Conservation (phyloP, 2,888 invertebrate species). For the Cordilura impudica region DNA sequence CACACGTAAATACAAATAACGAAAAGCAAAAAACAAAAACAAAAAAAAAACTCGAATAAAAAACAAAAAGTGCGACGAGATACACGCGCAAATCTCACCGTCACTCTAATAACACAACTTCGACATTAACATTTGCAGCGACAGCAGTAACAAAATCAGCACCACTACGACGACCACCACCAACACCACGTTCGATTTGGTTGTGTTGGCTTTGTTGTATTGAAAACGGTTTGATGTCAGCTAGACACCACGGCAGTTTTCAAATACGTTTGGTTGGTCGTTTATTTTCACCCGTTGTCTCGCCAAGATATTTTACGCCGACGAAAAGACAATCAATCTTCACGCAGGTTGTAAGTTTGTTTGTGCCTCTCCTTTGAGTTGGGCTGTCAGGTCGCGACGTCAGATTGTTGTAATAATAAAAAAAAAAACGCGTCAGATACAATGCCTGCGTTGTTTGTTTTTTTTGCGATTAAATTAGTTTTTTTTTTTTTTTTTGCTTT, state of each 20-base stretch:
- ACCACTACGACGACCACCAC: background rate
- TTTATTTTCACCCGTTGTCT: slow-evolving; percentile 24
- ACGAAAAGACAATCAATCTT: slow-evolving; percentile 25
- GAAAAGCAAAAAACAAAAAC: slow-evolving; percentile 10
- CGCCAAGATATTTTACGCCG: background rate
- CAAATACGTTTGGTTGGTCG: slow-evolving; percentile 4
- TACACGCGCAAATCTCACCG: slow-evolving; percentile 58
- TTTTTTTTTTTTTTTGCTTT: background rate
- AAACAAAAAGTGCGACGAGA: slow-evolving; percentile 42
- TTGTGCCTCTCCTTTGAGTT: slow-evolving; percentile 5
- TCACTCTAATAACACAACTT: slow-evolving; percentile 25
- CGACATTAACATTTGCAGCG: slow-evolving; percentile 34
- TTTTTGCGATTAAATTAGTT: background rate
- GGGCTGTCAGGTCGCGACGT: background rate
- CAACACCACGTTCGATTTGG: background rate
- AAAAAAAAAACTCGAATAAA: background rate
- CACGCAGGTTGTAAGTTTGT: slow-evolving; percentile 29
- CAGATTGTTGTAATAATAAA: background rate
- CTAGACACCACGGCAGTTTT: slow-evolving; percentile 58
- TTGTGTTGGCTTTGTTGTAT: slow-evolving; percentile 4
- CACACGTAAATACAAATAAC: slow-evolving; percentile 19
- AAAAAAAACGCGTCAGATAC: background rate
- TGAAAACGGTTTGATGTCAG: slow-evolving; percentile 47
- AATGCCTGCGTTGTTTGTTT: background rate
- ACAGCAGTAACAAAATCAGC: slow-evolving; percentile 7